Conservation (phyloP, 2,797 vertebrate genomes). For the Aulostomus chinensis region DNA sequence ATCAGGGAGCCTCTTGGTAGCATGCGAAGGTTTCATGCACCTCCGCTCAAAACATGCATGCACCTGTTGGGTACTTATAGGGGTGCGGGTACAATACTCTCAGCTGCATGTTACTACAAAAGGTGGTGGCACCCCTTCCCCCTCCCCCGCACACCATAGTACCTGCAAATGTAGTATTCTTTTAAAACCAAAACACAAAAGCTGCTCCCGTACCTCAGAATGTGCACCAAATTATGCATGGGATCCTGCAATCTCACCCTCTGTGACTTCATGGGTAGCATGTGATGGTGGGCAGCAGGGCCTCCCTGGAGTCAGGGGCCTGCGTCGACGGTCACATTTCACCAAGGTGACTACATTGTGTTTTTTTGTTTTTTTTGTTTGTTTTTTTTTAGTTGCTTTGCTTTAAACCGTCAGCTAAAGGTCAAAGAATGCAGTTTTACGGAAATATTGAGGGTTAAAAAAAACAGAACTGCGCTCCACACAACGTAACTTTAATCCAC, state of each 20-base stretch:
- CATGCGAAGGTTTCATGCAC: slow-evolving; percentile 19
- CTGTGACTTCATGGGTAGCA: slow-evolving; percentile 16
- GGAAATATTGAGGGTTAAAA: slow-evolving; percentile 12
- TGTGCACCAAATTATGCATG: slow-evolving; percentile 47
- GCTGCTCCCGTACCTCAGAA: slow-evolving; percentile 50
- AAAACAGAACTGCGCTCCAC: not conserved
- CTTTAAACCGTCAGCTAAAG: slow-evolving; percentile 13
- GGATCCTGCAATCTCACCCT: slow-evolving; percentile 33
- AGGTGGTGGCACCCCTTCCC: not conserved
- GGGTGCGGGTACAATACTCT: slow-evolving; percentile 18
- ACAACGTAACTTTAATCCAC: not conserved
- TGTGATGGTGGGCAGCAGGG: not conserved
- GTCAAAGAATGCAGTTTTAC: slow-evolving; percentile 5
- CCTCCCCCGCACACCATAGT: slow-evolving; percentile 2
- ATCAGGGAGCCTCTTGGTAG: slow-evolving; percentile 58
- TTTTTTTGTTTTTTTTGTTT: no score
- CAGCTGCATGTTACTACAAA: slow-evolving; percentile 29
- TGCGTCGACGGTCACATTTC: slow-evolving; percentile 1
- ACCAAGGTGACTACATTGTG: no score
- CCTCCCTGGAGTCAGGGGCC: not conserved
- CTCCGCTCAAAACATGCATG: slow-evolving; percentile 22
- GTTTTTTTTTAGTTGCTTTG: slow-evolving; percentile 3
- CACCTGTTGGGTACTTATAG: slow-evolving; percentile 9
- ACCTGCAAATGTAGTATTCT: slow-evolving; percentile 10
- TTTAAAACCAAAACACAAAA: slow-evolving; percentile 53